Evolutionary conservation across 2,113 vertebrate genomes (phyloP), one percentile per base, ranked within the genome.

Genomic region (Phylloscopus trochilus): DNA sequence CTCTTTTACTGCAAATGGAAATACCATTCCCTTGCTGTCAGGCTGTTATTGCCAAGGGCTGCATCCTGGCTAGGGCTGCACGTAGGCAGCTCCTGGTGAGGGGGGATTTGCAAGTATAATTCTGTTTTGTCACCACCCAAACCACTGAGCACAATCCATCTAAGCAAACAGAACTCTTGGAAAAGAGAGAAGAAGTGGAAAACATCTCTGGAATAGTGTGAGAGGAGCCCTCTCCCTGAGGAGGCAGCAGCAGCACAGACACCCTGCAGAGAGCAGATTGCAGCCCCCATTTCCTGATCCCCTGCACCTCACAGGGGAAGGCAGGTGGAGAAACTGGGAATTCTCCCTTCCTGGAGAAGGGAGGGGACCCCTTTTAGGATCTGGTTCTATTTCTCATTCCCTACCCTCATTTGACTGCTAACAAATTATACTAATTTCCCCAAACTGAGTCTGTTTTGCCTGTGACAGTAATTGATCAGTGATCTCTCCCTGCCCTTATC

Each of bases 61-160:
- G 44, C 27, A 53, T 90, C 81, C 89, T 94, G 73, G 55, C 56
- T 75, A 15, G 59, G 35, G n/a, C 58, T 67, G 46, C 43, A 30
- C 15, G 37, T 35, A 64, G 31, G 31, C 72, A 89, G 74, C 60
- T 62, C 77, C 27, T 2, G 7, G 84, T 60, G 73, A 56, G 33
- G 47, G 37, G 37, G 74, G 83, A 92, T 83, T 60, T 89, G 82
- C 73, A 95, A 94, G 47, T 89, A 24, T 94, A 92, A 95, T 95
- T 91, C 60, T 81, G 41, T 81, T 93, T 93, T 90, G 30, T 77
- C 75, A 90, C 22, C 27, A 37, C 68, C 88, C 44, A 92, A 80
- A 83, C 13, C 41, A 64, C 62, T 55, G 76, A 92, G 85, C 89
- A 87, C 46, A 80, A 89, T 49, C 72, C 62, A 84, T 46, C 31